A percentile compares a stretch with the other conserved stretches of the same genome.
Evolutionary conservation across 2,888 invertebrate genomes (phyloP).

Genomic region (Zygothrica quintamaculata): DNA sequence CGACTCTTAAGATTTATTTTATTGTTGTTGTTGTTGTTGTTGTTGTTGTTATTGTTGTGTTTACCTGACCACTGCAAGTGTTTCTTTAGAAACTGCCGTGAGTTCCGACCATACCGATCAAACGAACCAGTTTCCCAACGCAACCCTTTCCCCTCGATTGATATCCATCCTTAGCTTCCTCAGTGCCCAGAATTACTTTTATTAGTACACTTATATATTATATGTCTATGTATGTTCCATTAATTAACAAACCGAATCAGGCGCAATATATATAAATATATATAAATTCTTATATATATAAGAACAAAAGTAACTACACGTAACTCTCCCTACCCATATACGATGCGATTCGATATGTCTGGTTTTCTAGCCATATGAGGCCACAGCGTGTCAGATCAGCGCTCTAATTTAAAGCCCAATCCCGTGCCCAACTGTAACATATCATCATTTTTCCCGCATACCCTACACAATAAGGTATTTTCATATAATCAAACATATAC

Average conservation of each 20-base stretch:
- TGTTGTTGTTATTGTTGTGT: constrained; percentile 2
- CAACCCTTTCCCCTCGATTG: neutral
- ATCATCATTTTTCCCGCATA: constrained; percentile 2
- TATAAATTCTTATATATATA: neutral
- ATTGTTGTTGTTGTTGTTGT: constrained; percentile 18
- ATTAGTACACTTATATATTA: no score
- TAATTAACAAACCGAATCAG: constrained; percentile 55
- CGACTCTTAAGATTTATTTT: constrained; percentile 58
- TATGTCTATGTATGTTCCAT: constrained; percentile 58
- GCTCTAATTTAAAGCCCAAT: constrained; percentile 1
- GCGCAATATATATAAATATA: neutral
- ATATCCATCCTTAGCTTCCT: neutral
- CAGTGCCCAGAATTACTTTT: neutral
- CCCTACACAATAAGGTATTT: no score
- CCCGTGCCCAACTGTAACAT: constrained; percentile 2
- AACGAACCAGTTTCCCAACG: constrained; percentile 48
- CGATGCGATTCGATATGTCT: constrained; percentile 55
- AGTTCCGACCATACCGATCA: neutral
- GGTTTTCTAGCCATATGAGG: constrained; percentile 34
- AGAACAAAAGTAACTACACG: constrained; percentile 27
- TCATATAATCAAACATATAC: no score
- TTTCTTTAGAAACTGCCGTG: constrained; percentile 42
- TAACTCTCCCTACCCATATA: constrained; percentile 34
- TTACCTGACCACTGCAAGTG: constrained; percentile 54
- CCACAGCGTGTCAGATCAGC: constrained; percentile 6